A percentile compares a stretch with the other conserved stretches of the same genome.
Evolutionary conservation across 1,140 invertebrate genomes (phyloP).

Genomic region (Cyclargus thomasi): DNA sequence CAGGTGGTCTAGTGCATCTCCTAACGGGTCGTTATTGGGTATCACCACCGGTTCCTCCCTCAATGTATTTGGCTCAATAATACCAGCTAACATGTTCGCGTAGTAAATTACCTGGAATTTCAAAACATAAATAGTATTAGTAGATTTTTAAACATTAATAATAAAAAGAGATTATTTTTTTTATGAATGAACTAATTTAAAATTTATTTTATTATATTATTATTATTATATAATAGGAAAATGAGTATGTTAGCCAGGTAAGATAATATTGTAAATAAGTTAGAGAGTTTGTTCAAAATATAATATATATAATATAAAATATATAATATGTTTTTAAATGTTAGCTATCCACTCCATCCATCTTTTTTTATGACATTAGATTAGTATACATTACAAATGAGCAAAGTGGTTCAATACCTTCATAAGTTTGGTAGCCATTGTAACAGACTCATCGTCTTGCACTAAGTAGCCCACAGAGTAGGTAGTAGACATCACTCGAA

Average conservation of each 20-base stretch:
- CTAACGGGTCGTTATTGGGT: constrained; percentile 56
- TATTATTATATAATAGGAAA: too few species aligned
- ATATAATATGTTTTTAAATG: too few species aligned
- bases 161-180: too few species aligned
- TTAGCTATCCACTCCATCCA: too few species aligned
- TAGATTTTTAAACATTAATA: too few species aligned
- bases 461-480: constrained; percentile 85
- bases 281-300: too few species aligned
- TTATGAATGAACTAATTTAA: too few species aligned
- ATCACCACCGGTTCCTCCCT: constrained; percentile 76
- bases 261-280: too few species aligned
- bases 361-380: too few species aligned
- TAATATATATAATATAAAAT: too few species aligned
- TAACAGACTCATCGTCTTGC: constrained; percentile 89
- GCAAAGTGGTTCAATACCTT: constrained; percentile 72
- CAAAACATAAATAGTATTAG: neutral
- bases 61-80: constrained; percentile 80
- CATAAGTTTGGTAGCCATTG: constrained; percentile 88
- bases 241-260: too few species aligned
- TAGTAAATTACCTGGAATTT: constrained; percentile 88
- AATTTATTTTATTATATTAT: too few species aligned
- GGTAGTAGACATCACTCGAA: constrained; percentile 84
- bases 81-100: constrained; percentile 90
- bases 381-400: neutral
- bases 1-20: constrained; percentile 59